Conservation (phyloP, 2,797 vertebrate species). For the Scleropages formosus region DNA sequence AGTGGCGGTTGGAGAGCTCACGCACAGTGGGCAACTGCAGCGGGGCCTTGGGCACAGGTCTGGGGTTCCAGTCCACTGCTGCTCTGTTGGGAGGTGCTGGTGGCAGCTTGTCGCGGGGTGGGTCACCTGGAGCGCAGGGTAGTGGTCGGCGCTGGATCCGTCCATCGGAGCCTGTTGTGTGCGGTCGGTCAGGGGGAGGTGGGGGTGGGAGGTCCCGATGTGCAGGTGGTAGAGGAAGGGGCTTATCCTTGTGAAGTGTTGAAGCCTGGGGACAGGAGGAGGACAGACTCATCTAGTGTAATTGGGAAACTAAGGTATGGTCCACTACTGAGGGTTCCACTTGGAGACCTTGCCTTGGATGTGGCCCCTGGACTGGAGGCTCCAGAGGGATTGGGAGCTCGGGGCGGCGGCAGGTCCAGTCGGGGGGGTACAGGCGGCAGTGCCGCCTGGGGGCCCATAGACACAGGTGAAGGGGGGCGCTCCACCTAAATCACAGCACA, state of each 20-base stretch:
- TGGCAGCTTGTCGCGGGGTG: conserved; percentile 78
- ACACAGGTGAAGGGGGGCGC: conserved; percentile 90
- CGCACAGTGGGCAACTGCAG: conserved; percentile 44
- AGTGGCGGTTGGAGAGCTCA: conserved; percentile 92
- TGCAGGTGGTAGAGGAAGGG: conserved; percentile 84
- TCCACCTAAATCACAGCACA: conserved; percentile 73
- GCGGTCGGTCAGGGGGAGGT: conserved; percentile 86
- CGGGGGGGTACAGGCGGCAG: conserved; percentile 92
- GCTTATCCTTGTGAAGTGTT: conserved; percentile 90
- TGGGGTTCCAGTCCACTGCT: conserved; percentile 75
- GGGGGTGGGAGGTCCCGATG: conserved; percentile 88
- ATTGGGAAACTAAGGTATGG: too few relatives aligned
- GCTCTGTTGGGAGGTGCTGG: conserved; percentile 76
- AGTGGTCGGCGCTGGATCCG: conserved; percentile 85
- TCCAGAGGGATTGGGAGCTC: conserved; percentile 73
- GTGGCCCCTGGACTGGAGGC: conserved; percentile 81
- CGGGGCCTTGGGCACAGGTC: conserved; percentile 84
- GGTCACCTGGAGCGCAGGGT: conserved; percentile 83
- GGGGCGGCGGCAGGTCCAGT: conserved; percentile 86
- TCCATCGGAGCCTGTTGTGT: conserved; percentile 65
- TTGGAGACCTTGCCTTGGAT: conserved; percentile 74
- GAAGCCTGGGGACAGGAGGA: conserved; percentile 62
- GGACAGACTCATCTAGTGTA: too few relatives aligned
- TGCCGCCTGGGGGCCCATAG: conserved; percentile 80
- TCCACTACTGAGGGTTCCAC: too few relatives aligned